Evolutionary conservation across 1,140 invertebrate species (phyloP).

Genomic region (Sinella curviseta): DNA sequence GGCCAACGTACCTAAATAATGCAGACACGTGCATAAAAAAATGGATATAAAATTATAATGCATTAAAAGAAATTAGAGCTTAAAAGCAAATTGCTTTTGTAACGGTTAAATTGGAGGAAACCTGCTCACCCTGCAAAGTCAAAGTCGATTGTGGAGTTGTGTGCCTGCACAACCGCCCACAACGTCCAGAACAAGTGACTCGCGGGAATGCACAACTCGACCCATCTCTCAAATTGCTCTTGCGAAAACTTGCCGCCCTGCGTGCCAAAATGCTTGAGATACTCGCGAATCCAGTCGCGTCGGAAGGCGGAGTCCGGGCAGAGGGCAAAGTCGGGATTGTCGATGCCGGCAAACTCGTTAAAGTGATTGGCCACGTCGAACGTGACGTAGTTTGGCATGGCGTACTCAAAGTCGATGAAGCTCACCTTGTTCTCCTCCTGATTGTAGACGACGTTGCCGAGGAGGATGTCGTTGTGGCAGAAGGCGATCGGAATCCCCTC

Average conservation of each 20-base stretch:
- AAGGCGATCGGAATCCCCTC: slow-evolving; percentile 84
- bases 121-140: slow-evolving; percentile 78
- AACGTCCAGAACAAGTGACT: slow-evolving; percentile 89
- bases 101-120: neutral
- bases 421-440: slow-evolving; percentile 68
- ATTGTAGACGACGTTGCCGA: slow-evolving; percentile 89
- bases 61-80: too few species aligned
- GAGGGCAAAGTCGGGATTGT: slow-evolving; percentile 70
- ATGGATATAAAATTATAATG: too few species aligned
- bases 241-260: slow-evolving; percentile 57
- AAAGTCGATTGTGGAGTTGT: slow-evolving; percentile 89
- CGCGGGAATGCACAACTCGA: slow-evolving; percentile 58
- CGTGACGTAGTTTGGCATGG: slow-evolving; percentile 88
- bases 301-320: slow-evolving; percentile 82
- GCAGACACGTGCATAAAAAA: too few species aligned
- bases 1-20: neutral
- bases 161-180: slow-evolving; percentile 88
- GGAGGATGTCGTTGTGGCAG: slow-evolving; percentile 94
- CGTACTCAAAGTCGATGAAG: slow-evolving; percentile 99
- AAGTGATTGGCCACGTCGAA: slow-evolving; percentile 99
- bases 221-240: slow-evolving; percentile 37
- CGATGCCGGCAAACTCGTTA: slow-evolving; percentile 88
- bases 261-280: slow-evolving; percentile 71
- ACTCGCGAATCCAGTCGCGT: slow-evolving; percentile 74
- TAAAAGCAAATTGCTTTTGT: neutral